Evolutionary conservation across 2,113 vertebrate species (phyloP), one percentile per base, ranked within the genome.

Genomic region (Cheilinus undulatus): DNA sequence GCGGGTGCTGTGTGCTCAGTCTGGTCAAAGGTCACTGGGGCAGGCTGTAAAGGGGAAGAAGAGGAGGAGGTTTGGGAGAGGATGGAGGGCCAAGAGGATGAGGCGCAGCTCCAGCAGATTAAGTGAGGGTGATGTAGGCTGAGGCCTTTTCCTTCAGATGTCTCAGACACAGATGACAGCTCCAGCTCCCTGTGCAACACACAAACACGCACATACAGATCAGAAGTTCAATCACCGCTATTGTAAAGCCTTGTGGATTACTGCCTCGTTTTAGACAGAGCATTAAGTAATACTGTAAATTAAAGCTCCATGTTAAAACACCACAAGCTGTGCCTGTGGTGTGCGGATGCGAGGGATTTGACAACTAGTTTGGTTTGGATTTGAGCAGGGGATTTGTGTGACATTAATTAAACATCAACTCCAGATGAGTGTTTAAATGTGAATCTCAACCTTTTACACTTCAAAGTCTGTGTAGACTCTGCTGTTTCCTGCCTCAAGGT

Each of bases 81-180:
- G 74, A 57, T 45, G 79, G 73, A 67, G 80, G 85, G 81, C 74
- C 66, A 38, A 67, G 60, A 84, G 78, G 73, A 67, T 64, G 89
- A 89, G 76, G 75, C 63, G 38, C 82, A 51, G 84, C 79, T 82
- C 42, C 76, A 23, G 27, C 27, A 77, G 91, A 92, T 94, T 97
- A 97, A 91, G 95, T 97, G 75, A 97, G 94, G 53, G 96, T 97
- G 92, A 97, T 97, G 90, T 97, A 98, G 82, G 96, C 96, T 5
- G 96, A 97, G 24, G 96, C 96, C 90, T 97, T 98, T 82, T 97
- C 96, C 86, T 97, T 98, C 90, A 98, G 93, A 86, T 97, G 96
- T 90, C 96, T 94, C 80, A 97, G 93, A 92, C 96, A 98, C 85
- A 97, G 93, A 88, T 97, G 96, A 90, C 96, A 98, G 73, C 96